Evolutionary conservation across 2,113 vertebrate species (phyloP).

Genomic region (Brachyhypopomus occidentalis): DNA sequence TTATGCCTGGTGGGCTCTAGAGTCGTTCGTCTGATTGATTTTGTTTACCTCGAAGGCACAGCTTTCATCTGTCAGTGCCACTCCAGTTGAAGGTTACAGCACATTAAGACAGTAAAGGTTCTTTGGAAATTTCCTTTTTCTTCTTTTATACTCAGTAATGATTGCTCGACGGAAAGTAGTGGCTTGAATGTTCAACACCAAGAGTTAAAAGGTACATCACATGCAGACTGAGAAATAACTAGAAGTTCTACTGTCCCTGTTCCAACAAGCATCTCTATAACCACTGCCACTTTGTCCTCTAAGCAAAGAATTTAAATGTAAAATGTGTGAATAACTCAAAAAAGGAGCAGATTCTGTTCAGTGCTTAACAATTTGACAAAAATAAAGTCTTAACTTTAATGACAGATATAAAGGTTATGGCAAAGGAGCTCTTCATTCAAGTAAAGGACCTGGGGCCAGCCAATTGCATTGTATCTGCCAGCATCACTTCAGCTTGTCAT

Average conservation of each 20-base stretch:
- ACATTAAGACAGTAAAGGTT: not conserved
- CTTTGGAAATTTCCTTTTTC: not conserved
- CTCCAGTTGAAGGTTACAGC: not conserved
- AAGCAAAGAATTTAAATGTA: too few species aligned
- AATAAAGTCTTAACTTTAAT: not conserved
- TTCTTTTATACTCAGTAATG: not conserved
- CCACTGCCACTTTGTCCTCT: too few species aligned
- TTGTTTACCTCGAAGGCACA: slow-evolving; percentile 2
- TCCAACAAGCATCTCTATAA: too few species aligned
- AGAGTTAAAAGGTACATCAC: too few species aligned
- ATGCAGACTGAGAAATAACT: too few species aligned
- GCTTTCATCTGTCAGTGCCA: slow-evolving; percentile 1
- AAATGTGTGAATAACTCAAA: too few species aligned
- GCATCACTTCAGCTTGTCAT: slow-evolving; percentile 1
- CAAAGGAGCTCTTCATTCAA: too few species aligned
- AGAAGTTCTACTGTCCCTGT: too few species aligned
- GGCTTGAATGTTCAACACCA: not conserved
- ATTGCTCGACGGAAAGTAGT: not conserved
- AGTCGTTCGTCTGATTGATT: slow-evolving; percentile 1
- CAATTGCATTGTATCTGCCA: not conserved
- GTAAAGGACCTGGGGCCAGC: too few species aligned
- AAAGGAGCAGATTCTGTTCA: not conserved
- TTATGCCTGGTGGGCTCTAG: not conserved
- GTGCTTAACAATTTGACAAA: not conserved
- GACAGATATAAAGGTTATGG: not conserved